These are phyloP conservation scores for Hirtodrosophila alboralis DNA, from an alignment of 2,888 invertebrate genomes.

Conservation along the genomic window DNA sequence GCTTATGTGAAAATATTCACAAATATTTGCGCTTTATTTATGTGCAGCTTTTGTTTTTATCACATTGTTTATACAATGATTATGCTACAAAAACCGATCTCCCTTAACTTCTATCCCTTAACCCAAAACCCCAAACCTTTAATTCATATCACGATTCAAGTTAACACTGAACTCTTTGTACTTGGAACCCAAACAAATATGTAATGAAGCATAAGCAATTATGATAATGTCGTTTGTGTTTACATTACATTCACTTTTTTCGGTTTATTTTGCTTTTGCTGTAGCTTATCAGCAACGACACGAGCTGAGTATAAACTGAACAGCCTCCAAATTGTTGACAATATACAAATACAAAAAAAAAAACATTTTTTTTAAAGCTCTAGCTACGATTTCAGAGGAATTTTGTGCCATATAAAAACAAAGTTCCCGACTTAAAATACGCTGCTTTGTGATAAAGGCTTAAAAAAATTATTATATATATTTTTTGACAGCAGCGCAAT, in stretches of 20 bases:
- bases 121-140: constrained; percentile 28
- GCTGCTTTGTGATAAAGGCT: too few relatives aligned
- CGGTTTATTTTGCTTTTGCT: constrained; percentile 25
- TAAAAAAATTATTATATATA: too few relatives aligned
- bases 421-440: too few relatives aligned
- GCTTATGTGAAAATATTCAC: constrained; percentile 49
- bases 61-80: constrained; percentile 72
- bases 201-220: constrained; percentile 80
- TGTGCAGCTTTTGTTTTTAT: constrained; percentile 74
- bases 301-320: constrained; percentile 21
- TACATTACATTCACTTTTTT: constrained; percentile 46
- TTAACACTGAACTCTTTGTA: constrained; percentile 4
- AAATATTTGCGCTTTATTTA: constrained; percentile 74
- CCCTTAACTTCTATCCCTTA: background rate
- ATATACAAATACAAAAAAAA: constrained; percentile 12
- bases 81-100: constrained; percentile 42
- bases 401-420: too few relatives aligned
- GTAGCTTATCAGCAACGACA: constrained; percentile 58
- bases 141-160: constrained; percentile 21
- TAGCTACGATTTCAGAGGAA: background rate
- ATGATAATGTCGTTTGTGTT: constrained; percentile 75
- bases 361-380: background rate
- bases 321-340: constrained; percentile 49
- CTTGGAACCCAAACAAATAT: constrained; percentile 52
- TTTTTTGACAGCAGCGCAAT: too few relatives aligned